Evolutionary conservation across 2,113 vertebrate species (phyloP), one percentile per base, ranked within the genome.

Genomic region (Thymallus thymallus): DNA sequence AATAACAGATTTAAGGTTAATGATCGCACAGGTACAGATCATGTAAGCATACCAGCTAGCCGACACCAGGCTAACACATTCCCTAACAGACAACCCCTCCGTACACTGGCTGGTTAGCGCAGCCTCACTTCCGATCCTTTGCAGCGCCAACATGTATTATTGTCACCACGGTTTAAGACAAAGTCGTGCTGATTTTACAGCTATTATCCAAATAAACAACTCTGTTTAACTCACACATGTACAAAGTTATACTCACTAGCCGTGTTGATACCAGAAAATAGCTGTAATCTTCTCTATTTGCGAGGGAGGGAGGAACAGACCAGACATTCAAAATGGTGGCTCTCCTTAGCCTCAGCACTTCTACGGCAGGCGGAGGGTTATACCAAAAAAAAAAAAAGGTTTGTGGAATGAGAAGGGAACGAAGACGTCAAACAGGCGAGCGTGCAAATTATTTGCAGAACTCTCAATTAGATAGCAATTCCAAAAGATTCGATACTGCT

Each of bases 321-420:
- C 92, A 92, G 93, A 95, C 96, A 95, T 98, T 94, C 96, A 98
- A 98, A 97, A 98, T 98, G 96, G 96, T 95, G 95, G 95, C 94
- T 88, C 88, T 89, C 83, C 92, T n/a, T 76, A 89, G 92, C 95
- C 95, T 94, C 92, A 94, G 92, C 92, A 96, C 96, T 91, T 91
- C 91, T 93, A 94, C 94, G 71, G 94, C 95, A 94, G 95, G 96
- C 96, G 96, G 95, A 98, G 81, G 95, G 90, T 92, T 96, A 94
- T 92, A 84, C 18, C 67, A 62, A 55, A 82, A 72, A 41, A 26
- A 64, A 35, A 10, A 32, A 70, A 81, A 45, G 48, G 75, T 30
- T 3, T 26, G 10, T 2, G 13, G 7, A 12, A 1, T 23, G 0
- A 64, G 30, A 22, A 64, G 62, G n/a, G 10, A 22, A 64, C 10